Conservation (phyloP, 2,797 vertebrate genomes). For the Trematomus bernacchii region DNA sequence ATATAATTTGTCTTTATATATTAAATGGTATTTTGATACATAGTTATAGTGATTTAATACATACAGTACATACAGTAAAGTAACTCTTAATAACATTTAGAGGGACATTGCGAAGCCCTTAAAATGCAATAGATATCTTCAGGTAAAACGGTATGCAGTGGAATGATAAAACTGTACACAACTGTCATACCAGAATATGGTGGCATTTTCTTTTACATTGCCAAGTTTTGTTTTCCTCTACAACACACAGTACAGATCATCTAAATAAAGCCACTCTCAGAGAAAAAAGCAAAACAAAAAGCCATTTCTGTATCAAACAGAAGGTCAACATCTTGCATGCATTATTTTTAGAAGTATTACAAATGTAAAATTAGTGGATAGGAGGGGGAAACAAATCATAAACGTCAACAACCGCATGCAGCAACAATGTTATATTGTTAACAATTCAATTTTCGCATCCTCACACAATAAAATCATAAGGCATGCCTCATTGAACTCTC, state of each 20-base stretch:
- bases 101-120: constrained; percentile 87
- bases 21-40: constrained; percentile 76
- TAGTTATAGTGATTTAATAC: constrained; percentile 78
- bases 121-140: constrained; percentile 73
- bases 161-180: constrained; percentile 84
- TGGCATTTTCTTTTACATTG: constrained; percentile 72
- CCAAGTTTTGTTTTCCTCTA: constrained; percentile 70
- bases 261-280: constrained; percentile 79
- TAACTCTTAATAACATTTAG: constrained; percentile 76
- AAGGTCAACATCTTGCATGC: constrained; percentile 85
- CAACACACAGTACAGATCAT: constrained; percentile 73
- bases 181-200: constrained; percentile 75
- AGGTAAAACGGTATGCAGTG: constrained; percentile 75
- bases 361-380: constrained; percentile 72
- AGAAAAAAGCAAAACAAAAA: constrained; percentile 59
- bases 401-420: constrained; percentile 94
- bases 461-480: constrained; percentile 93
- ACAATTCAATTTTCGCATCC: constrained; percentile 85
- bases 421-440: constrained; percentile 89
- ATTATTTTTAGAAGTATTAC: constrained; percentile 78
- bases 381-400: constrained; percentile 56
- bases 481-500: constrained; percentile 90
- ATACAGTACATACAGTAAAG: constrained; percentile 81
- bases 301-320: constrained; percentile 79
- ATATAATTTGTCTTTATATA: constrained; percentile 84